Evolutionary conservation across 2,113 vertebrate species (phyloP).

Genomic region (Gymnorhina tibicen): DNA sequence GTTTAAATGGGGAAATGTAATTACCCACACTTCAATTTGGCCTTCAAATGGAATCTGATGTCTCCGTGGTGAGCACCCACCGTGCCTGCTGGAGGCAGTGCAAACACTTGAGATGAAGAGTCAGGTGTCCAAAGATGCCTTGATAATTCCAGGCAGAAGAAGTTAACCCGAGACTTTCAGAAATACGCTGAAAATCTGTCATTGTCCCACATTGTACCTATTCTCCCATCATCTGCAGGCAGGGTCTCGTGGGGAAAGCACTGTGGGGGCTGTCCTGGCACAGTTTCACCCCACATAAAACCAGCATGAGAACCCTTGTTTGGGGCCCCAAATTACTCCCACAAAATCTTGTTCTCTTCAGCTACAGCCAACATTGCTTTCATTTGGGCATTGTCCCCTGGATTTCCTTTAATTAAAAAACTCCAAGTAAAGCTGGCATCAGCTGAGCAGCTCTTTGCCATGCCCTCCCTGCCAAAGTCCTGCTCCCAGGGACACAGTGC

Average conservation of each 20-base stretch:
- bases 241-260: background rate
- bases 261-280: background rate
- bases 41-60: background rate
- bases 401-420: background rate
- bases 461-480: background rate
- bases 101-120: background rate
- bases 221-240: background rate
- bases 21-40: slow-evolving; percentile 10
- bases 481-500: background rate
- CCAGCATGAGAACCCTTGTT: background rate
- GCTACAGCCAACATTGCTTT: background rate
- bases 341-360: background rate
- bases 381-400: background rate
- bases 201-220: background rate
- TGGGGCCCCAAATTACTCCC: background rate
- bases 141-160: background rate
- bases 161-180: background rate
- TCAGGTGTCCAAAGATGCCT: background rate
- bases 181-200: background rate
- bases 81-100: fast-evolving
- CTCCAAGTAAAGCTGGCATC: background rate
- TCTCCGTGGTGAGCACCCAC: background rate
- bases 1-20: slow-evolving; percentile 44
- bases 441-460: background rate
- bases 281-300: background rate